Evolutionary conservation across 1,140 invertebrate species (phyloP).

Genomic region (Colletes latitarsis): DNA sequence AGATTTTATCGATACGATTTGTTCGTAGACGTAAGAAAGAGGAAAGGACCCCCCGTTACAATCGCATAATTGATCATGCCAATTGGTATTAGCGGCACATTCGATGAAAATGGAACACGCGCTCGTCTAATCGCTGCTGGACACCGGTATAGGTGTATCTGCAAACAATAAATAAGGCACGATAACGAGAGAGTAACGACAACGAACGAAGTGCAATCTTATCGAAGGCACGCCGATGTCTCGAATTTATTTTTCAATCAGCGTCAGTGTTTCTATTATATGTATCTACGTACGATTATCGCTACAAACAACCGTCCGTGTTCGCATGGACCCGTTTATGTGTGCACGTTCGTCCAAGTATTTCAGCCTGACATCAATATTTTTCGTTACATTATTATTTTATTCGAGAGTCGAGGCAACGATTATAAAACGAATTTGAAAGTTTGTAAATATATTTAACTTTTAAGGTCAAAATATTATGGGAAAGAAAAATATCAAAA

Average conservation of each 20-base stretch:
- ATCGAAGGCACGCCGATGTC: conserved; percentile 58
- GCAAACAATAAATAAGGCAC: conserved; percentile 55
- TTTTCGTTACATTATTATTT: neutral
- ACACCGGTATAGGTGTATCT: conserved; percentile 40
- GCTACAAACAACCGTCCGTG: neutral
- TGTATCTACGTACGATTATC: conserved; percentile 30
- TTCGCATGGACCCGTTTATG: neutral
- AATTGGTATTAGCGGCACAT: neutral
- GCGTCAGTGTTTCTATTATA: conserved; percentile 49
- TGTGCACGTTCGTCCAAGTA: too few relatives aligned
- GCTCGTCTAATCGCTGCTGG: conserved; percentile 29
- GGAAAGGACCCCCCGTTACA: neutral
- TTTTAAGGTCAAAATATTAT: too few relatives aligned
- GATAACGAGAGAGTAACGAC: conserved; percentile 60
- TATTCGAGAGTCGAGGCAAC: too few relatives aligned
- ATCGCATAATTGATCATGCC: neutral
- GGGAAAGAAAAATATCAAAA: too few relatives aligned
- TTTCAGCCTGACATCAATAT: neutral
- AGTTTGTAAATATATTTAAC: too few relatives aligned
- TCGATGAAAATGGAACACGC: conserved; percentile 11
- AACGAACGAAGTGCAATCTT: conserved; percentile 56
- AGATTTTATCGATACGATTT: too few relatives aligned
- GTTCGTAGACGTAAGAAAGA: too few relatives aligned
- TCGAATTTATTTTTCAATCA: conserved; percentile 66
- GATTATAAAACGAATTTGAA: too few relatives aligned